These are phyloP conservation scores for Gymnoscelis rufifasciata DNA, from an alignment of 2,888 invertebrate species.

Conservation along the genomic window DNA sequence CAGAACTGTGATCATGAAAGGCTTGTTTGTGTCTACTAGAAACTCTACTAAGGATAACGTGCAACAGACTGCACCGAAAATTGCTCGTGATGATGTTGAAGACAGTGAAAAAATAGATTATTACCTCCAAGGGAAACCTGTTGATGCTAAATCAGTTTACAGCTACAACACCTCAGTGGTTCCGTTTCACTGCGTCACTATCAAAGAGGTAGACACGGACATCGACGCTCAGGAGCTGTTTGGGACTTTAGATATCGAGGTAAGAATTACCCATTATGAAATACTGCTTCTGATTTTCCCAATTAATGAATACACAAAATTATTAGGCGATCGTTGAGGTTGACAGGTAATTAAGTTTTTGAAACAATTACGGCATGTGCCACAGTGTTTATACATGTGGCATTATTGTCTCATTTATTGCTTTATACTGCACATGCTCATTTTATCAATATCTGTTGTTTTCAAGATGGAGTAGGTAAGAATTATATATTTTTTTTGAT, in stretches of 20 bases:
- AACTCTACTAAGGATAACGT: slow-evolving; percentile 9
- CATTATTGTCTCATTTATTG: too few relatives aligned
- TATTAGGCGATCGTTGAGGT: too few relatives aligned
- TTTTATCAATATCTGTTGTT: too few relatives aligned
- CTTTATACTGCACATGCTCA: too few relatives aligned
- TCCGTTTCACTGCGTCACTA: slow-evolving; percentile 37
- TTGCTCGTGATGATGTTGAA: slow-evolving; percentile 27
- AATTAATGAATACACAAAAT: too few relatives aligned
- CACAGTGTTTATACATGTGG: too few relatives aligned
- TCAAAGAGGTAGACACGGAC: slow-evolving; percentile 42
- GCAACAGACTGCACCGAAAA: slow-evolving; percentile 7
- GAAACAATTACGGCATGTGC: too few relatives aligned
- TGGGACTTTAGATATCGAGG: slow-evolving; percentile 57
- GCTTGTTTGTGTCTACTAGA: slow-evolving; percentile 32
- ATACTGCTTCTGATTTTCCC: too few relatives aligned
- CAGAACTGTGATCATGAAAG: slow-evolving; percentile 34
- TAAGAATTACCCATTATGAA: too few relatives aligned
- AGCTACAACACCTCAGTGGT: slow-evolving; percentile 39
- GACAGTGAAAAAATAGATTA: slow-evolving; percentile 48
- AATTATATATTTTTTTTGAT: too few relatives aligned
- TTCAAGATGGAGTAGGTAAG: too few relatives aligned
- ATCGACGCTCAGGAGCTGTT: slow-evolving; percentile 55
- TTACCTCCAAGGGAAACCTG: slow-evolving; percentile 42
- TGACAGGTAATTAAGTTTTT: too few relatives aligned
- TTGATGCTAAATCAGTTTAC: slow-evolving; percentile 29